Evolutionary conservation across 2,797 vertebrate genomes (phyloP), one percentile per base, ranked within the genome.

Genomic region (Peromyscus eremicus): DNA sequence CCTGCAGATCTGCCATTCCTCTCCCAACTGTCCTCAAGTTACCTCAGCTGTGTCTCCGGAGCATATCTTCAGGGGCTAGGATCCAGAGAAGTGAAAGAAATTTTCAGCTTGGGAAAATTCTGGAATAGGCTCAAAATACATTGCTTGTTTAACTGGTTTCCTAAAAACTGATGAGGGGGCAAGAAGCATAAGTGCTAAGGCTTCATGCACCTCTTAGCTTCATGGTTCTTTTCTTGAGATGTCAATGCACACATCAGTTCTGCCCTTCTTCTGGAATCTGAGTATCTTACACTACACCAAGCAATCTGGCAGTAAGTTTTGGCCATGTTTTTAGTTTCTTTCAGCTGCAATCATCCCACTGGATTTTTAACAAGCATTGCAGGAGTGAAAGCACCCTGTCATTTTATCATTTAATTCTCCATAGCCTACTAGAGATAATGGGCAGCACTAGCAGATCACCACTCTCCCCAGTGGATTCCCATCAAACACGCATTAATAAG

Each of bases 311-410:
- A 91, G 10, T 75, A 91, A 81, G 57, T 88, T 94, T 94, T 86
- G 2, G 96, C 93, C 64, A 86, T 40, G 82, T 82, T 96, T 96
- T 89, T 89, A 89, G 25, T 96, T 96, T 93, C 55, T 92, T 96
- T 87, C 55, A 80, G 66, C 92, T 94, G 71, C 62, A 91, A 94
- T 66, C 66, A 91, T 91, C 77, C 23, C 40, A 9, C 14, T 81
- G 73, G 71, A 85, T 46, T 79, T 96, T 97, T 92, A 93, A 77
- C 66, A 97, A 92, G 46, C 62, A 62, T 89, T 70, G 34, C 76
- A 10, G 37, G 83, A 25, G 49, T 66, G 83, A 89, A 87, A 57
- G 5, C 52, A 80, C 52, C 32, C 4, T 91, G 83, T 87, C 89
- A 81, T 40, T 96, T 66, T 46, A 85, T 80, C 82, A 62, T 32